Conservation (phyloP, 2,113 vertebrate genomes). For the Prietella phreatophila region DNA sequence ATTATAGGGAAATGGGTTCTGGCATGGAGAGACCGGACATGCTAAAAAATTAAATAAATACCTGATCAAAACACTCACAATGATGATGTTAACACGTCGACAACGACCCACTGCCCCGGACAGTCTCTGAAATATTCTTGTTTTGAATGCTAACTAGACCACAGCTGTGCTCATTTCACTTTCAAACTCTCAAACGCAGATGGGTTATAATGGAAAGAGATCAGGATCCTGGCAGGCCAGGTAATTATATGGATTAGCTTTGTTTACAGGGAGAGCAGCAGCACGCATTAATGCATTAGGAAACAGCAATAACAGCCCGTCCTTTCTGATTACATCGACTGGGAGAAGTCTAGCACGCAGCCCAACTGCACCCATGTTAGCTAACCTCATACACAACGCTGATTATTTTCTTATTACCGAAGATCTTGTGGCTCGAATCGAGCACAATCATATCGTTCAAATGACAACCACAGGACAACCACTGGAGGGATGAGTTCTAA, state of each 20-base stretch:
- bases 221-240: conserved; percentile 40
- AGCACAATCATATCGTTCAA: too few species aligned
- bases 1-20: conserved; percentile 9
- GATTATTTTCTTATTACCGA: conserved; percentile 18
- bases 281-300: conserved; percentile 36
- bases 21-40: background rate
- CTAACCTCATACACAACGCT: background rate
- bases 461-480: background rate
- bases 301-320: conserved; percentile 41
- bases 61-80: conserved; percentile 11
- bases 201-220: conserved; percentile 47
- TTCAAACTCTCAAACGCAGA: conserved; percentile 39
- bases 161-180: conserved; percentile 20
- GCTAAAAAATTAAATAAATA: background rate
- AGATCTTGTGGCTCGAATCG: background rate
- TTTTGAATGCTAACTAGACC: conserved; percentile 17
- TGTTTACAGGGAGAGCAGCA: conserved; percentile 38
- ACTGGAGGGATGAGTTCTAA: background rate
- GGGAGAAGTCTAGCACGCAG: conserved; percentile 46
- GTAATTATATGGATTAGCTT: conserved; percentile 51
- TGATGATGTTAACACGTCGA: conserved; percentile 16
- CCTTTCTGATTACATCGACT: conserved; percentile 30
- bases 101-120: background rate
- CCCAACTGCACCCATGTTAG: background rate
- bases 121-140: background rate